phyloP scores from a whole-genome alignment of 2,888 invertebrate genomes.

The Pterobdella sp. region DNA sequence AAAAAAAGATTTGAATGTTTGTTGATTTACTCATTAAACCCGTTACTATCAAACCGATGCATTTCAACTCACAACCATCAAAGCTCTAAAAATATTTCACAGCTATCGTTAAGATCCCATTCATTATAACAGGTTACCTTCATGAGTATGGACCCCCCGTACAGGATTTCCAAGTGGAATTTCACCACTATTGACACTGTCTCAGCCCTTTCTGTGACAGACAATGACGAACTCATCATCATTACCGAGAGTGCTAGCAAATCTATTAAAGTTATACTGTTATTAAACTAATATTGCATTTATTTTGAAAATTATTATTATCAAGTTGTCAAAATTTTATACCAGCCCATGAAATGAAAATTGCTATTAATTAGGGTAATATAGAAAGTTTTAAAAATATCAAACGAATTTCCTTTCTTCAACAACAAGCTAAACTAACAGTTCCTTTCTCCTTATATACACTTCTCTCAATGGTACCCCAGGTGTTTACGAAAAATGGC shows the following conservation, averaged over 20 bases:
- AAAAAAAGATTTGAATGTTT: background rate
- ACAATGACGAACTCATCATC: constrained; percentile 10
- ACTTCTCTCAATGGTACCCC: background rate
- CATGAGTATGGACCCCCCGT: background rate
- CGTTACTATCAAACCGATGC: background rate
- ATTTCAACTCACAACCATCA: too few relatives aligned
- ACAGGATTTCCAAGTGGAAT: constrained; percentile 1
- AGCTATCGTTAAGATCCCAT: too few relatives aligned
- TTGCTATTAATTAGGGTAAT: too few relatives aligned
- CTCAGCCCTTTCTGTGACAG: constrained; percentile 6
- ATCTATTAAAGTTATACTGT: background rate
- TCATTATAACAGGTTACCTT: background rate
- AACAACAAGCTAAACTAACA: background rate
- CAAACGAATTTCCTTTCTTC: background rate
- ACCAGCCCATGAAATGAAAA: too few relatives aligned
- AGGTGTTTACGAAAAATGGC: background rate
- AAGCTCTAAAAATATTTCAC: too few relatives aligned
- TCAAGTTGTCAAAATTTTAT: too few relatives aligned
- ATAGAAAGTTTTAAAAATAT: too few relatives aligned
- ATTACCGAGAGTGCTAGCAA: constrained; percentile 1
- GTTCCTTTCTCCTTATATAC: background rate
- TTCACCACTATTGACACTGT: background rate
- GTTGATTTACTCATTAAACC: background rate
- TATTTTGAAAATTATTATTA: too few relatives aligned
- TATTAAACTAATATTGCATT: background rate